Conservation (phyloP, 1,140 invertebrate species). For the Hypsibius dujardini region DNA sequence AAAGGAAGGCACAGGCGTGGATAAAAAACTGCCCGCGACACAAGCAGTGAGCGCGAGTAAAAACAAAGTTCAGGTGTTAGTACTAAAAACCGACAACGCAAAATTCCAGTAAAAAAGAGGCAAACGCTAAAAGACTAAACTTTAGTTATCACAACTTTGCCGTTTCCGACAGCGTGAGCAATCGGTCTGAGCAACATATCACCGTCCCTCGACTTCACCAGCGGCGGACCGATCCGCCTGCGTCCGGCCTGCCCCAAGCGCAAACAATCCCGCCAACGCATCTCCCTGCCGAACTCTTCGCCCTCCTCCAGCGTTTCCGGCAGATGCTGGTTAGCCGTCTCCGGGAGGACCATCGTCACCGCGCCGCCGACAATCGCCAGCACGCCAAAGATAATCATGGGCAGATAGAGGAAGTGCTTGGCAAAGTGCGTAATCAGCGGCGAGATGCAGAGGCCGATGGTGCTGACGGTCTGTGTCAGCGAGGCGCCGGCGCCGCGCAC, state of each 20-base stretch:
- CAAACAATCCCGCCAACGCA: not conserved
- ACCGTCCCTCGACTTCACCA: too few relatives aligned
- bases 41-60: too few relatives aligned
- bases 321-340: slow-evolving; percentile 60
- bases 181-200: too few relatives aligned
- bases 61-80: too few relatives aligned
- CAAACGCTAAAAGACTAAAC: too few relatives aligned
- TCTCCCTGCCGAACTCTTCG: slow-evolving; percentile 29
- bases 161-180: too few relatives aligned
- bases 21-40: too few relatives aligned
- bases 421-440: slow-evolving; percentile 19
- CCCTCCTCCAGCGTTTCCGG: slow-evolving; percentile 59
- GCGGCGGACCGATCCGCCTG: too few relatives aligned
- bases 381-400: slow-evolving; percentile 64
- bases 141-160: too few relatives aligned
- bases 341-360: slow-evolving; percentile 61
- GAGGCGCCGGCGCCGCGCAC: slow-evolving; percentile 41
- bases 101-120: too few relatives aligned
- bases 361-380: slow-evolving; percentile 60
- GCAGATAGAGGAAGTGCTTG: slow-evolving; percentile 35
- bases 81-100: too few relatives aligned
- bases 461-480: not conserved
- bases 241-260: too few relatives aligned
- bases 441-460: not conserved
- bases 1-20: not conserved